Percentiles rank a stretch among this genome's conserved stretches.
phyloP scores from a whole-genome alignment of 2,888 invertebrate species.

The Bimastos eiseni region DNA sequence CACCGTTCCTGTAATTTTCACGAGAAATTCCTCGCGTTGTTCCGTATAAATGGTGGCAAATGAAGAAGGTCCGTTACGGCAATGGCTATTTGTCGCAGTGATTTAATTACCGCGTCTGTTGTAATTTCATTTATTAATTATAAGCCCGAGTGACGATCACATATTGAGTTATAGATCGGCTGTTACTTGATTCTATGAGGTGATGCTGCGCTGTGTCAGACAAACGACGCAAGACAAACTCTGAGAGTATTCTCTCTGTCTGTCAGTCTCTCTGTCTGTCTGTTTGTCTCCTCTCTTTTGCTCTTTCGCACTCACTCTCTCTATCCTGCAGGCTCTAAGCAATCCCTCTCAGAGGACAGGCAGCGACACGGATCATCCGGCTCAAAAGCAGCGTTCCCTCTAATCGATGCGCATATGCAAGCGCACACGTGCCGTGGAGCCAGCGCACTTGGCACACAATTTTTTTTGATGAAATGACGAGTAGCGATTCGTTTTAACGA shows the following conservation, averaged over 20 bases:
- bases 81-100: background rate
- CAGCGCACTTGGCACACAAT: no score
- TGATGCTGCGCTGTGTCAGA: background rate
- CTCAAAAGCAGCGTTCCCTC: no score
- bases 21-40: background rate
- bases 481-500: no score
- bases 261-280: background rate
- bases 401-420: no score
- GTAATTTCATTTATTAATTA: background rate
- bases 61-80: background rate
- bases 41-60: background rate
- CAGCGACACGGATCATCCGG: no score
- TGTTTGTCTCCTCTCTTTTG: background rate
- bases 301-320: no score
- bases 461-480: no score
- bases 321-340: no score
- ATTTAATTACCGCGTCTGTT: background rate
- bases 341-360: no score
- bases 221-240: background rate
- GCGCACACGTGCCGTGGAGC: no score
- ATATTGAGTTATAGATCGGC: background rate
- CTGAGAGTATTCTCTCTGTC: background rate
- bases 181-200: background rate
- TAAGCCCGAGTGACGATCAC: background rate
- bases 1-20: background rate